Base-by-base conservation (phyloP, 2,888 invertebrate genomes). In the Sesia apiformis region DNA sequence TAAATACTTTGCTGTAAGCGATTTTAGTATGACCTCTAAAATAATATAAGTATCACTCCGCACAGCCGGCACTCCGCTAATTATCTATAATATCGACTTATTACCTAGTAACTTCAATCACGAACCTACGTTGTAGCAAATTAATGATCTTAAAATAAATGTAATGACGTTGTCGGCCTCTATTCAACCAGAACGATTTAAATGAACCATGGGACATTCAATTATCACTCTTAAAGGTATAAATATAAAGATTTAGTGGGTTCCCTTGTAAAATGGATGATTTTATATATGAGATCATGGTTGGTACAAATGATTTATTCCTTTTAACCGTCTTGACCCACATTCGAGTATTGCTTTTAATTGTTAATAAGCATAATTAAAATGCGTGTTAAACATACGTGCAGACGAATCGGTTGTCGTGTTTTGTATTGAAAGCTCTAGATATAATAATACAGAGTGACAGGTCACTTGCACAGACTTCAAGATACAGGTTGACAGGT, bases 321-420 rank as follows among this genome's bases (percentile, higher is more conserved):
- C 79, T 82, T 79, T 80, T 80, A 85, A 84, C 81, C 83, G 83
- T 74, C 86, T 86, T 87, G 88, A 86, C 88, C 88, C 66, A 89
- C 78, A 81, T 88, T 80, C 71, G 78, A 66, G 84, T 76, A 84
- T 84, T 85, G 85, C 81, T 80, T 85, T 83, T 88, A 87, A 89
- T 89, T 89, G 88, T 84, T 88, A 85, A 88, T 88, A 86, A 85
- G 87, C 80, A 84, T 87, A 85, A 87, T 88, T 87, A 87, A 86
- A 88, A 81, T 81, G 86, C 85, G 85, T 79, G 81, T 82, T 77
- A 84, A 82, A 79, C 75, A 78, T 64, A 67, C 66, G 65, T 66
- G 60, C 63, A 60, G 5, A n/a, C 23, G 23, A 23, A 23, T 23
- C 23, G 23, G 23, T 2, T 23, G 23, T 23, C 23, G 23, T 23